Percentiles rank a stretch among this genome's conserved stretches.
These are phyloP conservation scores for Hipparchia sbordonii DNA, from an alignment of 2,888 invertebrate species.

Conservation along the genomic window DNA sequence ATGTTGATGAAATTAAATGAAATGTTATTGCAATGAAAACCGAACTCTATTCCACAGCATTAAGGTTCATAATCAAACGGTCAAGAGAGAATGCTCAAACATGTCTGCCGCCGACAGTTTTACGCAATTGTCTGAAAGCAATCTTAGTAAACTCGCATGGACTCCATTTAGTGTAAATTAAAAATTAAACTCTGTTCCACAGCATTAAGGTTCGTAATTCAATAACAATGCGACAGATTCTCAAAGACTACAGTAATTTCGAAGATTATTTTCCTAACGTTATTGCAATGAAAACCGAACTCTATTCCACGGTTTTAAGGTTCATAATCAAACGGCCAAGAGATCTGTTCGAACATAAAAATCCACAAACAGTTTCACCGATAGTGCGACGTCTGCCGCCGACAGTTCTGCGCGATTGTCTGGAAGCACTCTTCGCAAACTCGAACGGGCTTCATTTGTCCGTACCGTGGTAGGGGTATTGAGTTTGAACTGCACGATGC, in stretches of 20 bases:
- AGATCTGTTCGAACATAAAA: not conserved
- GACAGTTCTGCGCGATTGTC: constrained; percentile 52
- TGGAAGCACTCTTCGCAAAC: constrained; percentile 95
- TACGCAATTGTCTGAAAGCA: not conserved
- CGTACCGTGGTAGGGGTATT: constrained; percentile 95
- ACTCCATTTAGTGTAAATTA: constrained; percentile 90
- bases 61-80: constrained; percentile 8
- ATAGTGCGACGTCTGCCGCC: constrained; percentile 44
- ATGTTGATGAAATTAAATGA: not conserved
- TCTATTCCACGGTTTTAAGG: not conserved
- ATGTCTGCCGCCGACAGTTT: not conserved
- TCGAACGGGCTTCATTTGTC: constrained; percentile 95
- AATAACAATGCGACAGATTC: not conserved
- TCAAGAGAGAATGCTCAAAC: not conserved
- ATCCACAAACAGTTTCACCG: constrained; percentile 52
- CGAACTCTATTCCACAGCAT: constrained; percentile 2
- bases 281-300: not conserved
- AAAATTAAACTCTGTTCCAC: constrained; percentile 6
- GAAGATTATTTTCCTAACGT: not conserved
- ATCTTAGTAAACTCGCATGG: constrained; percentile 55
- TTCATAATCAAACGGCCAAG: constrained; percentile 2
- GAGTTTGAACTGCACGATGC: constrained; percentile 96
- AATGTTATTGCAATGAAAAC: not conserved
- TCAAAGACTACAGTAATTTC: too few species aligned
- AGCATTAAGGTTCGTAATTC: constrained; percentile 6